Conservation (phyloP, 2,113 vertebrate species). For the Hypocryptadius cinnamomeus region DNA sequence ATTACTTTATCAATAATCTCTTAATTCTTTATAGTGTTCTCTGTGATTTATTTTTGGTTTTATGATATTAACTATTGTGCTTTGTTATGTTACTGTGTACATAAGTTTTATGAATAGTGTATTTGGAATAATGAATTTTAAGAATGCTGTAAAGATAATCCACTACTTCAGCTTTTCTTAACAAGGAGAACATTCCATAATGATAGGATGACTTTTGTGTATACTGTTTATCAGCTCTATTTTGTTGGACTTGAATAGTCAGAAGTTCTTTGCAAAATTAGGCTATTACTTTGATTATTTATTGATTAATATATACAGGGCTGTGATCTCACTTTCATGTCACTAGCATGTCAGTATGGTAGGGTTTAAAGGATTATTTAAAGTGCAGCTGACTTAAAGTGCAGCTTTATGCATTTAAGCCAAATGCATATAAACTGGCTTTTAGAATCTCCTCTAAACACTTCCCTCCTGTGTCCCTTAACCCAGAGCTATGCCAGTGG, state of each 20-base stretch:
- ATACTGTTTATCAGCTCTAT: background rate
- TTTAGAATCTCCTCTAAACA: background rate
- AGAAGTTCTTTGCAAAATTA: background rate
- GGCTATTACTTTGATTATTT: background rate
- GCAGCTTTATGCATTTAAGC: background rate
- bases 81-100: background rate
- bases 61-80: background rate
- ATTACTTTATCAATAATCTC: background rate
- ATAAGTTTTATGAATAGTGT: background rate
- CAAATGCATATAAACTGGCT: background rate
- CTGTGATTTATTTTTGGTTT: background rate
- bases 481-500: background rate
- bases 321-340: background rate
- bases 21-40: background rate
- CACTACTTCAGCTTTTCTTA: background rate
- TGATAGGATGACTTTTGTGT: background rate
- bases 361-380: background rate
- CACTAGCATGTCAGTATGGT: background rate
- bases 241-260: background rate
- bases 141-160: background rate
- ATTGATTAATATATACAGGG: background rate
- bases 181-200: background rate
- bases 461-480: background rate
- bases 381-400: background rate
- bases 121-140: background rate